Base-by-base conservation (phyloP, 1,140 invertebrate species). In the Oscheius sp. region DNA sequence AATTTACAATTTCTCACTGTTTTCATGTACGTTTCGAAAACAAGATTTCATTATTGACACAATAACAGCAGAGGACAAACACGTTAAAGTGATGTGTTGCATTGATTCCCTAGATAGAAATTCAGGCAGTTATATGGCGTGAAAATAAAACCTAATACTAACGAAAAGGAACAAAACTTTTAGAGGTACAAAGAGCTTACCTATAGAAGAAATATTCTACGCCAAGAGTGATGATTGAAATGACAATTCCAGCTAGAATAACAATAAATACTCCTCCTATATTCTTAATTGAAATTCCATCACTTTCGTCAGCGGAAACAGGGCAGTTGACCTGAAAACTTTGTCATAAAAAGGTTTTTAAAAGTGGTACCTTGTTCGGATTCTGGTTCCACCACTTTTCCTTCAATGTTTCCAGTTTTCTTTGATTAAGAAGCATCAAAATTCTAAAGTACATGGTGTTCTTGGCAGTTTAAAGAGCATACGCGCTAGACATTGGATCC, bases 261-360 rank as follows among this genome's bases (percentile, higher is more conserved):
- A 95, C 92, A 52, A 97, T 94, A 81, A 97, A 98, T 0, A 97
- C 94, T 0, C 95, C 95, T 45, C 95, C 93, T 74, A 97, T 98
- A 84, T 97, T 97, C 77, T 94, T 90, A 75, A 98, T 96, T 69
- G 92, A 94, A 79, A 98, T 98, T 38, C 95, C 94, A 79, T 95
- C 94, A 18, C 91, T 93, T 84, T 96, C 92, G 83, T 95, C 91
- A 68, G 94, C 92, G 49, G 91, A 88, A 79, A 92, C 91, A 45
- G 93, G 91, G 84, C 95, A 98, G 29, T 89, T 74, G 78, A 90
- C 89, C 42, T 89, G 89, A 63, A n/a, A 63, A 63, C 23, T 15
- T 15, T 23, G 13, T 23, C 20, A 0, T 59, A 23, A 15, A 42
- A n/a, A 59, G 20, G 13, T 59, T 59, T 59, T 15, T 13, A 13